Conservation (phyloP, 1,140 invertebrate genomes). For the Conus betulinus region DNA sequence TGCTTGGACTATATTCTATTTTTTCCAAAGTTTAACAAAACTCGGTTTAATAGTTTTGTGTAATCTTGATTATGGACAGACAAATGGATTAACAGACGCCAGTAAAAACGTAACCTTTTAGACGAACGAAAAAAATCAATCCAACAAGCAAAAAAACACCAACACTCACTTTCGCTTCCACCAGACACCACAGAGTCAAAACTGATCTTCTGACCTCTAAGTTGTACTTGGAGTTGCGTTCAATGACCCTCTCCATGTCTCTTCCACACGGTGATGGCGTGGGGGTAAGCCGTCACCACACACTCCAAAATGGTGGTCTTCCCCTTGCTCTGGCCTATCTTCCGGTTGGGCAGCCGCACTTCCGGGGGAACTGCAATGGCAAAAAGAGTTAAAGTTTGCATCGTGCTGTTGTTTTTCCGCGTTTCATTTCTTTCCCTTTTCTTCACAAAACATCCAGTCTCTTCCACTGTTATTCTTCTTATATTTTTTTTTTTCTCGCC, state of each 20-base stretch:
- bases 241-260: slow-evolving; percentile 83
- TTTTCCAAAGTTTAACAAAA: no score
- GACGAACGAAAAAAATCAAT: no score
- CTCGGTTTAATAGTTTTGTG: no score
- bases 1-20: no score
- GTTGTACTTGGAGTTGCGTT: slow-evolving; percentile 84
- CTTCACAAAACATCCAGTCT: neutral
- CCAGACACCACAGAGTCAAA: no score
- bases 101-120: no score
- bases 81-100: no score
- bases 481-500: neutral
- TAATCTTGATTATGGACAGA: no score
- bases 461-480: neutral
- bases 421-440: no score
- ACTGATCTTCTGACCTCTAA: slow-evolving; percentile 80
- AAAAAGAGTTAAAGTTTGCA: neutral
- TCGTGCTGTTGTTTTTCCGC: no score
- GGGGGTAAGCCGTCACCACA: slow-evolving; percentile 91
- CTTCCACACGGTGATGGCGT: slow-evolving; percentile 91
- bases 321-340: slow-evolving; percentile 62
- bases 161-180: no score
- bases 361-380: slow-evolving; percentile 65
- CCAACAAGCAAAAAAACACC: neutral
- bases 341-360: slow-evolving; percentile 58
- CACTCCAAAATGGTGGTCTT: slow-evolving; percentile 84